A percentile compares a stretch with the other conserved stretches of the same genome.
Evolutionary conservation across 2,113 vertebrate species (phyloP).

Genomic region (Thermophis baileyi): DNA sequence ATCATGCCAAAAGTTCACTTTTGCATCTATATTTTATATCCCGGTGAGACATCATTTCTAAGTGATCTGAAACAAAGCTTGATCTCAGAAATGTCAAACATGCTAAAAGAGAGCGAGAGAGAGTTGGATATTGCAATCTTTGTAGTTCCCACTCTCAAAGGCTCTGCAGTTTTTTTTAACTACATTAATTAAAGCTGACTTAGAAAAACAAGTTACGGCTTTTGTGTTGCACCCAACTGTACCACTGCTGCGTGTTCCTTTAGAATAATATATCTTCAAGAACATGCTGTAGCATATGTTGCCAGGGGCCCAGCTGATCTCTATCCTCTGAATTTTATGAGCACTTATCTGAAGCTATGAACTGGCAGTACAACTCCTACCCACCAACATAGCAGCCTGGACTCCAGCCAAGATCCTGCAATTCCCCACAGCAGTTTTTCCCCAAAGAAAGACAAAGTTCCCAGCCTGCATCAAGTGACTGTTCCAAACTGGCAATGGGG

Average conservation of each 20-base stretch:
- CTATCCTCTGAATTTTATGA: neutral
- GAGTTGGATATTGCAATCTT: constrained; percentile 15
- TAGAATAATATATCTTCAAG: constrained; percentile 22
- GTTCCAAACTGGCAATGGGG: neutral
- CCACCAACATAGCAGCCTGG: neutral
- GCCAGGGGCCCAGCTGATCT: constrained; percentile 14
- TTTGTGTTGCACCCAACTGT: constrained; percentile 27
- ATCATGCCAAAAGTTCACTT: neutral
- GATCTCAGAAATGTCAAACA: constrained; percentile 24
- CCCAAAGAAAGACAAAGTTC: neutral
- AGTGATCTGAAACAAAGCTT: constrained; percentile 30
- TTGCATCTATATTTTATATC: constrained; percentile 6
- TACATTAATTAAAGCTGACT: constrained; percentile 49
- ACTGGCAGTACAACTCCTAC: neutral
- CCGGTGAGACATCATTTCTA: constrained; percentile 18
- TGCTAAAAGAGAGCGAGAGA: constrained; percentile 16
- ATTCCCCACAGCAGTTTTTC: neutral
- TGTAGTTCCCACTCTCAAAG: constrained; percentile 40
- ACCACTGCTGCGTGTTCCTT: constrained; percentile 11
- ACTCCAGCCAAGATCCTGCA: neutral
- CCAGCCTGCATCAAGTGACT: neutral
- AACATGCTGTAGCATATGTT: constrained; percentile 24
- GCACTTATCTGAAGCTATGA: neutral
- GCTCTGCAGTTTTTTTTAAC: constrained; percentile 36
- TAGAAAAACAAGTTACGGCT: constrained; percentile 38